A percentile compares a stretch with the other conserved stretches of the same genome.
These are phyloP conservation scores for Folsomia candida DNA, from an alignment of 2,888 invertebrate species.

Conservation along the genomic window DNA sequence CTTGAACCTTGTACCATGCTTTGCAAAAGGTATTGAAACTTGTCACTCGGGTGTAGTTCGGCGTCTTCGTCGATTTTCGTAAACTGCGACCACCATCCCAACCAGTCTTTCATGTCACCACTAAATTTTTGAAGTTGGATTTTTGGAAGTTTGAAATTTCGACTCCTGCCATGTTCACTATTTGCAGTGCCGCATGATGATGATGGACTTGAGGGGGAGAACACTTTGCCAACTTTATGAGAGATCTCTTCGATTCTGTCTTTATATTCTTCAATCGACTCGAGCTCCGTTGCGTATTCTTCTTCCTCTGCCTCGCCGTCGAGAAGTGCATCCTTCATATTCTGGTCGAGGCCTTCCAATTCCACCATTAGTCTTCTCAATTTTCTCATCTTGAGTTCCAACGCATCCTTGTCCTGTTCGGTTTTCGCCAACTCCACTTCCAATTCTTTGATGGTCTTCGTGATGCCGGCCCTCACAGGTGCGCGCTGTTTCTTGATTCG, in stretches of 20 bases:
- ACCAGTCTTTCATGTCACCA: slow-evolving; percentile 8
- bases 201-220: background rate
- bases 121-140: slow-evolving; percentile 11
- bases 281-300: background rate
- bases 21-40: slow-evolving; percentile 21
- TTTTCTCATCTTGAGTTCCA: background rate
- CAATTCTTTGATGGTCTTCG: background rate
- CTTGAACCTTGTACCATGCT: background rate
- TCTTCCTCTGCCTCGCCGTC: background rate
- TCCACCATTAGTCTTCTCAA: background rate
- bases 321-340: background rate
- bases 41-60: slow-evolving; percentile 10
- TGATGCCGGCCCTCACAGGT: background rate
- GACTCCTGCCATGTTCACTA: no score
- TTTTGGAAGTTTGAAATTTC: slow-evolving; percentile 1
- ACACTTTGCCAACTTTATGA: background rate
- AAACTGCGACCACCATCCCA: slow-evolving; percentile 18
- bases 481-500: background rate
- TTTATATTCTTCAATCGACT: background rate
- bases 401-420: background rate
- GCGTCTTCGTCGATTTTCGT: slow-evolving; percentile 20
- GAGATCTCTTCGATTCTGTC: background rate
- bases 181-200: no score
- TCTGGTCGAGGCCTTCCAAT: background rate
- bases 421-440: background rate